Percentiles rank a stretch among this genome's conserved stretches.
Evolutionary conservation across 2,113 vertebrate genomes (phyloP).

Genomic region (Oplegnathus fasciatus): DNA sequence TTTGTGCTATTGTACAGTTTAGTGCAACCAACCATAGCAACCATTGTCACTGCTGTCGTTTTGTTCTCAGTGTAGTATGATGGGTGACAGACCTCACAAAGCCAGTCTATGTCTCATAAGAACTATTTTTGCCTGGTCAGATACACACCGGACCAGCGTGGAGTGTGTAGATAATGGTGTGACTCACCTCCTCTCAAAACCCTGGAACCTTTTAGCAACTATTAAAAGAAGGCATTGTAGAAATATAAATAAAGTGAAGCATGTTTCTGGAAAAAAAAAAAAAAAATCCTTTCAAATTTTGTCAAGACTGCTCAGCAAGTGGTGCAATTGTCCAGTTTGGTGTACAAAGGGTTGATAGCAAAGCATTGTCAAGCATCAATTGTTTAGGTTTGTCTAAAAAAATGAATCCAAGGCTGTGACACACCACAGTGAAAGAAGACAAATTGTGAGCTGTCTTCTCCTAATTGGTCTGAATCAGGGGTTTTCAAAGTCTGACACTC

Average conservation of each 20-base stretch:
- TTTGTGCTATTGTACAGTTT: not conserved
- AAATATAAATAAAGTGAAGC: not conserved
- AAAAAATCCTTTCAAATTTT: too few species aligned
- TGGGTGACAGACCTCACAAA: slow-evolving; percentile 11
- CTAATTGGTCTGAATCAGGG: not conserved
- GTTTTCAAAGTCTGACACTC: not conserved
- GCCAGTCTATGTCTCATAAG: not conserved
- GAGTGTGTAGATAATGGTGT: not conserved
- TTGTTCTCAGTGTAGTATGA: not conserved
- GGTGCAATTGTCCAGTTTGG: not conserved
- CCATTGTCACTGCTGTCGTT: not conserved
- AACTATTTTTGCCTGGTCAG: slow-evolving; percentile 1
- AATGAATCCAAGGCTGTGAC: not conserved
- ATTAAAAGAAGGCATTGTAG: slow-evolving; percentile 4
- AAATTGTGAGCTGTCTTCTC: not conserved
- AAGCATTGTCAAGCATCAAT: not conserved
- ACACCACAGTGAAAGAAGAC: not conserved
- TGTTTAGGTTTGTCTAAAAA: too few species aligned
- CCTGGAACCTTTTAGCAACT: not conserved
- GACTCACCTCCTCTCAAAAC: slow-evolving; percentile 8
- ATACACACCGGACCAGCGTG: not conserved
- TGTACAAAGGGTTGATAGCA: not conserved
- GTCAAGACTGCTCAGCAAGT: too few species aligned
- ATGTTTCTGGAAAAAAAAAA: too few species aligned
- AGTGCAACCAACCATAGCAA: not conserved